Evolutionary conservation across 2,888 invertebrate species (phyloP).

Genomic region (Argyra leucocephala): DNA sequence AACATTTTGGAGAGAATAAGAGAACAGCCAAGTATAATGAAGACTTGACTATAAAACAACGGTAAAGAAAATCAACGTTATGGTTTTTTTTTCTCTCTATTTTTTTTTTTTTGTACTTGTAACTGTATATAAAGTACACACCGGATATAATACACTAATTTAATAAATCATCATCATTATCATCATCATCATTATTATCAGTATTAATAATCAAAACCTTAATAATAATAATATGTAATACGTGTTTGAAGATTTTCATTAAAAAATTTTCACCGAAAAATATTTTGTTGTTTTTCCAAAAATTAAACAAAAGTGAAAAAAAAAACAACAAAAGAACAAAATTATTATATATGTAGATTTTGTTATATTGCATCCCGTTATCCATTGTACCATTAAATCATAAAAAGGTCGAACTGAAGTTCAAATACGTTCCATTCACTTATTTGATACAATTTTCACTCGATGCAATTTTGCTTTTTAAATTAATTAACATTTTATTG

Average conservation of each 20-base stretch:
- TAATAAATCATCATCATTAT: neutral
- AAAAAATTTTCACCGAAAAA: too few relatives aligned
- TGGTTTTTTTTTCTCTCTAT: too few relatives aligned
- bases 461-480: too few relatives aligned
- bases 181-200: neutral
- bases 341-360: too few relatives aligned
- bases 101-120: neutral
- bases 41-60: too few relatives aligned
- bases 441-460: neutral
- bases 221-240: neutral
- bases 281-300: neutral
- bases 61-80: too few relatives aligned
- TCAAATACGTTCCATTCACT: neutral
- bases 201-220: neutral
- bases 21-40: too few relatives aligned
- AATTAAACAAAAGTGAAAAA: neutral
- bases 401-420: constrained; percentile 2
- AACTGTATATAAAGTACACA: neutral
- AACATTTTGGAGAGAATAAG: too few relatives aligned
- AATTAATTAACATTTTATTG: too few relatives aligned
- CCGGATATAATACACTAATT: neutral
- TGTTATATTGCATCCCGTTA: neutral
- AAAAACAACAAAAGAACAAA: neutral
- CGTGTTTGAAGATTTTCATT: neutral
- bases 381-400: constrained; percentile 3